Conservation (phyloP, 2,888 invertebrate species). For the Fissipunctia ypsillon region DNA sequence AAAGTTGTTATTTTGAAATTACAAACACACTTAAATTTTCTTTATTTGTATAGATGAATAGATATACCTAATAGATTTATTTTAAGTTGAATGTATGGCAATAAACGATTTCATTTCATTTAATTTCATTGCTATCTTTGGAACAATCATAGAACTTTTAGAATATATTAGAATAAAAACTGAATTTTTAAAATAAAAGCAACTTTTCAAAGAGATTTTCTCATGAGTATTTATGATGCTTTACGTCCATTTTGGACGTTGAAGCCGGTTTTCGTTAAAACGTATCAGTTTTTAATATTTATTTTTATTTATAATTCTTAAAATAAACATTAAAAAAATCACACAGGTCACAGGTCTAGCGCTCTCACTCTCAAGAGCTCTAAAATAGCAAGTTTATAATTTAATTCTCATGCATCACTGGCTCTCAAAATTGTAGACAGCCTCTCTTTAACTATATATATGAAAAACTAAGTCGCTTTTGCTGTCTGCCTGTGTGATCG, state of each 20-base stretch:
- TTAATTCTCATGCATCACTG: slow-evolving; percentile 9
- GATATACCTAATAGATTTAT: too few species aligned
- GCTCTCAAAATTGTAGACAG: background rate
- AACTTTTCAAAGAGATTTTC: background rate
- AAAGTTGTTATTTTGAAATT: too few species aligned
- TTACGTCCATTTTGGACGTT: too few species aligned
- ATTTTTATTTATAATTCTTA: background rate
- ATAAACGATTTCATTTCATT: too few species aligned
- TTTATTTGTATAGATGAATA: too few species aligned
- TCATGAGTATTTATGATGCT: too few species aligned
- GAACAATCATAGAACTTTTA: background rate
- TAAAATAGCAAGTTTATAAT: background rate
- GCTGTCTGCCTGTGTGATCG: background rate
- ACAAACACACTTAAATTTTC: too few species aligned
- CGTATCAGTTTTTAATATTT: too few species aligned
- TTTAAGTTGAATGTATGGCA: too few species aligned
- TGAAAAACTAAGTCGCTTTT: background rate
- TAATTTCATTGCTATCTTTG: too few species aligned
- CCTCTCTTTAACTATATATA: background rate
- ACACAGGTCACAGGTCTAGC: background rate
- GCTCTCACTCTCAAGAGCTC: background rate
- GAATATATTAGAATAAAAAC: background rate
- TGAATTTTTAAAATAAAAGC: background rate
- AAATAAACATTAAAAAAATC: background rate
- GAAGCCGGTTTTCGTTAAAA: too few species aligned